These are phyloP conservation scores for Xiphias gladius DNA, from an alignment of 2,113 vertebrate species.

Conservation along the genomic window DNA sequence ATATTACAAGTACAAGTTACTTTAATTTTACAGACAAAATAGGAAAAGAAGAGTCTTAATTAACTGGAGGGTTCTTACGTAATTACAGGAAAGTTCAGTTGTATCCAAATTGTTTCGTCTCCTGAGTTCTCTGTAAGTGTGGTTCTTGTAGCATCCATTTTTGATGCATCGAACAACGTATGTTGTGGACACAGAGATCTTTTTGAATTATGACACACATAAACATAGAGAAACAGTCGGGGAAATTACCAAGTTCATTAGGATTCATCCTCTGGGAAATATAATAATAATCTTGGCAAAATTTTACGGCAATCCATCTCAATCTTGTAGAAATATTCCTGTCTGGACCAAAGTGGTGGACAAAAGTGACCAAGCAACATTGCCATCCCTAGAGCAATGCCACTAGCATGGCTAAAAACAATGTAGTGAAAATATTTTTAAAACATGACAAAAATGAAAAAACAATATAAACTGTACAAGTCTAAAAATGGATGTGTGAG, in stretches of 20 bases:
- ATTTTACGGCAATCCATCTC: neutral
- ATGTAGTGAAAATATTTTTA: neutral
- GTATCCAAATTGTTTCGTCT: neutral
- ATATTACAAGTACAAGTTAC: neutral
- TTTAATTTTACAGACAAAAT: neutral
- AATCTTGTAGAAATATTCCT: neutral
- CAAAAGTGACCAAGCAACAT: neutral
- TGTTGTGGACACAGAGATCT: neutral
- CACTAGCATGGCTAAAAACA: neutral
- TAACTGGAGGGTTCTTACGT: neutral
- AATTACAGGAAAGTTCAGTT: neutral
- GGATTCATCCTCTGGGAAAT: neutral
- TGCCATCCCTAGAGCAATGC: neutral
- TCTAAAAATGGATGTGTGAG: neutral
- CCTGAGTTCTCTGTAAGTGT: neutral
- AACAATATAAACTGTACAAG: neutral
- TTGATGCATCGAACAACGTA: neutral
- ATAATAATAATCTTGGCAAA: constrained; percentile 7
- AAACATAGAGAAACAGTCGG: neutral
- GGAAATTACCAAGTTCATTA: neutral
- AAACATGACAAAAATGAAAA: neutral
- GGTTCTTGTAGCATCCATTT: neutral
- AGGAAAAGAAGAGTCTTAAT: neutral
- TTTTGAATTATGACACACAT: neutral
- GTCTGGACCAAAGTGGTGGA: neutral